Evolutionary conservation across 2,888 invertebrate species (phyloP), one percentile per base, ranked within the genome.

Genomic region (Agriopis marginaria): DNA sequence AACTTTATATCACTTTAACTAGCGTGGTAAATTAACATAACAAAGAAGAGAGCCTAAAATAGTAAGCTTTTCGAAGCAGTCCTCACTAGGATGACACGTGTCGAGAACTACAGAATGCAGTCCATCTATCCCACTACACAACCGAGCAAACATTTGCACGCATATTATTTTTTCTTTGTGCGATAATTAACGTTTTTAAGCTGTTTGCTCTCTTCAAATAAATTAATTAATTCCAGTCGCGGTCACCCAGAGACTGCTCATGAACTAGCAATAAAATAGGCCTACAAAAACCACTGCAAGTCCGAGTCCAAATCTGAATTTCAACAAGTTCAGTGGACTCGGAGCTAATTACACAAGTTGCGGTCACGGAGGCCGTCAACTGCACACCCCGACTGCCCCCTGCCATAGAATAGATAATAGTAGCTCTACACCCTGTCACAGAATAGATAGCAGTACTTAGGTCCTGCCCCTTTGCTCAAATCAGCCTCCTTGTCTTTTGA

Each of bases 291-390:
- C 23, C 23, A 17, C 51, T 51, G 17, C 23, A 51, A 51, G 51
- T 32, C 23, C 51, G 23, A 23, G 23, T 23, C 53, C 44, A 42
- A 64, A 75, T 68, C 73, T 71, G 73, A 71, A 75, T 70, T 70
- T 65, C 55, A 66, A 70, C 60, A 66, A 68, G 55, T 14, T 54
- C n/a, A n/a, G 66, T 17, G 58, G 67, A 49, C 66, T 54, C 62
- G 1, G 17, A 42, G 9, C 9, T 76, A 75, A 81, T 82, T 82
- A 80, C 79, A 79, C 79, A 81, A 84, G 81, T 81, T 79, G 78
- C 75, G 83, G 83, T 81, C 81, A 82, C 70, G 45, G 69, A 49
- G 75, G 77, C 80, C 84, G 89, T 87, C 89, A 88, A 75, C 60
- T 78, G 82, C 88, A 85, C 79, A 75, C 79, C 74, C 75, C 71